phyloP scores from a whole-genome alignment of 1,140 invertebrate species.

The Drosophila parvula region DNA sequence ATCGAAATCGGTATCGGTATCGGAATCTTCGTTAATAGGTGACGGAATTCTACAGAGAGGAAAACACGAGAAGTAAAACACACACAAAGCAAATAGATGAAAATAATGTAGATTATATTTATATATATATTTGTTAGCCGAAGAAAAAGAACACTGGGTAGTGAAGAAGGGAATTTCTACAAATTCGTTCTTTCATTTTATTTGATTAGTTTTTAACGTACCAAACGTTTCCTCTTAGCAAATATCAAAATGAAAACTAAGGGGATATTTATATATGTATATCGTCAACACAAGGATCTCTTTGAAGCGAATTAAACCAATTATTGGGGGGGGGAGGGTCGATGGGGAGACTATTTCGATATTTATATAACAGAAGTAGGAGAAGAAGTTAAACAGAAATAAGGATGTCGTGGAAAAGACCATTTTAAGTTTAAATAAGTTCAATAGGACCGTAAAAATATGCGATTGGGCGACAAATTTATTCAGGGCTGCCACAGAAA shows the following conservation, averaged over 20 bases:
- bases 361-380: conserved; percentile 8
- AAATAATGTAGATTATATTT: conserved; percentile 50
- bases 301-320: conserved; percentile 57
- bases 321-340: conserved; percentile 15
- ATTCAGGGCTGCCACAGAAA: neutral
- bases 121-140: conserved; percentile 51
- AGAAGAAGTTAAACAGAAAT: neutral
- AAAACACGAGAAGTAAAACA: conserved; percentile 5
- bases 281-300: conserved; percentile 67
- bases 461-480: no score
- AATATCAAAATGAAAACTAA: conserved; percentile 27
- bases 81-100: conserved; percentile 27
- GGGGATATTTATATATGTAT: conserved; percentile 35
- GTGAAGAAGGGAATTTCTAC: conserved; percentile 26
- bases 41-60: conserved; percentile 38
- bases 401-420: neutral
- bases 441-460: no score
- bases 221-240: conserved; percentile 30
- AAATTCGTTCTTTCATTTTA: conserved; percentile 12
- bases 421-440: no score
- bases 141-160: conserved; percentile 5
- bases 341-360: conserved; percentile 14
- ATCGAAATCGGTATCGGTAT: neutral
- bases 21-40: conserved; percentile 19
- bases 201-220: conserved; percentile 32